Percentiles rank a stretch among this genome's conserved stretches.
phyloP scores from a whole-genome alignment of 2,888 invertebrate genomes.

The Galeruca laticollis region DNA sequence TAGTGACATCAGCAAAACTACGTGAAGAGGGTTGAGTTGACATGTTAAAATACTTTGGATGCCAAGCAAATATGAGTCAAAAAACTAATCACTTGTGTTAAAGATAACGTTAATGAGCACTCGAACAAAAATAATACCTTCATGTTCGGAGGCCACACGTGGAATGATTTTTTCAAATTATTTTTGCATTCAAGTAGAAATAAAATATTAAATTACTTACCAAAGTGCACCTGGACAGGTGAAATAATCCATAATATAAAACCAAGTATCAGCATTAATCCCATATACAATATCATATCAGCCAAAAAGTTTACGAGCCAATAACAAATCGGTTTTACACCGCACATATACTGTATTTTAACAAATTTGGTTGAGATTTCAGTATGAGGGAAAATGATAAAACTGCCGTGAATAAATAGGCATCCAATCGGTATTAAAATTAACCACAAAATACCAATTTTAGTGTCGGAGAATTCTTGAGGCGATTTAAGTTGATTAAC shows the following conservation, averaged over 20 bases:
- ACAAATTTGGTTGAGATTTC: constrained; percentile 75
- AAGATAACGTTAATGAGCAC: too few species aligned
- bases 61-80: too few species aligned
- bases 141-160: too few species aligned
- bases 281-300: constrained; percentile 68
- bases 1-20: too few species aligned
- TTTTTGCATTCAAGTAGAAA: neutral
- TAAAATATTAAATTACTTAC: constrained; percentile 51
- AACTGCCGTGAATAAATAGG: constrained; percentile 68
- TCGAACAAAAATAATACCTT: too few species aligned
- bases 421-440: constrained; percentile 62
- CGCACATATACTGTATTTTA: constrained; percentile 77
- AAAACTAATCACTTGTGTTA: too few species aligned
- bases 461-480: constrained; percentile 53
- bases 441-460: constrained; percentile 61
- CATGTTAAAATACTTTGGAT: too few species aligned
- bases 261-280: constrained; percentile 42
- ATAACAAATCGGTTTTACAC: constrained; percentile 72
- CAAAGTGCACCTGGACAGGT: constrained; percentile 45
- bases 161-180: too few species aligned
- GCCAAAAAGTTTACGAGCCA: constrained; percentile 74
- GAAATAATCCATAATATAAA: constrained; percentile 39
- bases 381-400: constrained; percentile 72
- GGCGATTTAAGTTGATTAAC: constrained; percentile 41
- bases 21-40: too few species aligned